A percentile compares a stretch with the other conserved stretches of the same genome.
Conservation (phyloP, 2,113 vertebrate genomes). For the Myrmecobius fasciatus region DNA sequence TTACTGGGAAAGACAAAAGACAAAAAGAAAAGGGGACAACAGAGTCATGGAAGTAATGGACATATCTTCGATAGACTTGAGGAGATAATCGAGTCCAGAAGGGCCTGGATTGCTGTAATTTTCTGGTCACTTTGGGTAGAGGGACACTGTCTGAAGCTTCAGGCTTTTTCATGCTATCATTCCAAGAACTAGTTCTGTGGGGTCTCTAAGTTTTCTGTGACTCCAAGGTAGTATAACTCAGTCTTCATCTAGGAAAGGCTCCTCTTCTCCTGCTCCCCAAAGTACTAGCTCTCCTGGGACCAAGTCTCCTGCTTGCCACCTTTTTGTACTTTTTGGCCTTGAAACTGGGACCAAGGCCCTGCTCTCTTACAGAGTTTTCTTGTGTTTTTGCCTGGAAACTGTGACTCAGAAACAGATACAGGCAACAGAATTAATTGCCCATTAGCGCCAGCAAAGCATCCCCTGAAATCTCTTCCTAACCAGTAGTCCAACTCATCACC, state of each 20-base stretch:
- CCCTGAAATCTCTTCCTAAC: too few species aligned
- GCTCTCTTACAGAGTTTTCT: neutral
- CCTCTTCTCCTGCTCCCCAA: neutral
- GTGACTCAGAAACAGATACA: neutral
- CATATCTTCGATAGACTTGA: neutral
- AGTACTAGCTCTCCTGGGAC: neutral
- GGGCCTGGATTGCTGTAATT: neutral
- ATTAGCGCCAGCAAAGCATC: neutral
- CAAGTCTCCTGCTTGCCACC: neutral
- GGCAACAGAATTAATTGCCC: neutral
- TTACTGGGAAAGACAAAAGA: neutral
- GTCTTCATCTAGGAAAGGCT: neutral
- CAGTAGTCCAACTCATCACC: too few species aligned
- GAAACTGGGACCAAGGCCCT: neutral
- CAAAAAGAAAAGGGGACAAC: neutral
- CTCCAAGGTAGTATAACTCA: neutral
- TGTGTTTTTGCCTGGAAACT: neutral
- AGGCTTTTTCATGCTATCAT: neutral
- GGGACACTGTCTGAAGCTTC: neutral
- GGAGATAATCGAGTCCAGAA: neutral
- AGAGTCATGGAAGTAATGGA: neutral
- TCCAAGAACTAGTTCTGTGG: neutral
- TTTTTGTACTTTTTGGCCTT: neutral
- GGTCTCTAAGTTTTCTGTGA: neutral
- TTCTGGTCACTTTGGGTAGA: neutral